Base-by-base conservation (phyloP, 1,140 invertebrate genomes). In the Camponotus vicinus region DNA sequence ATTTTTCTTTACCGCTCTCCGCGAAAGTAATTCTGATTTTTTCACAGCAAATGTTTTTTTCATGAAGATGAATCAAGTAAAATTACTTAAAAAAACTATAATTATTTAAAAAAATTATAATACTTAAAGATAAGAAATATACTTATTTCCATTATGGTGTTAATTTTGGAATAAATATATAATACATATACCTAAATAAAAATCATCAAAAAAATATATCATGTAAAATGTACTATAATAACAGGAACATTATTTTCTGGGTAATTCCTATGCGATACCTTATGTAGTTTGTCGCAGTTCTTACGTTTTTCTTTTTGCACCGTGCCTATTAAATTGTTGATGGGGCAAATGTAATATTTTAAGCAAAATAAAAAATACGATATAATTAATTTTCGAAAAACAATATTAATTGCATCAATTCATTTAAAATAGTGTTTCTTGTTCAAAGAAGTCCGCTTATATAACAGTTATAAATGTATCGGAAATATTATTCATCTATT, bases 221-320 rank as follows among this genome's bases (percentile, higher is more conserved):
- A 7, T 21, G 3, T 27, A 13, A 67, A 69, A 27, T 27, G 1
- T 27, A 27, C 27, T 27, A 27, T 27, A 13, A 66, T 55, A 18
- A 21, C 3, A 52, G 49, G 3, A 13, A 34, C 3, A 27, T 80
- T 70, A 80, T 79, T 79, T 70, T 70, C 7, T 57, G 78, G 21
- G 5, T n/a, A 70, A 66, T 21, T 49, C 45, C 15, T 57, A 57
- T 78, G 15, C 34, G 11, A 37, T 37, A 64, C 52, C 9, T 11
- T 66, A 59, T 49, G 11, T 37, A 55, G 40, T 45, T 83, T 73
- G 27, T 83, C 27, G 55, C 52, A 21, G 13, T 71, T 83, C 55
- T 45, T 59, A 59, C 13, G 64, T 86, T 85, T 91, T 92, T 87
- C 86, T 86, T 92, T 91, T 92, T 92, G 92, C 92, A 92, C 91